Conservation (phyloP, 2,113 vertebrate genomes). For the Indicator indicator region DNA sequence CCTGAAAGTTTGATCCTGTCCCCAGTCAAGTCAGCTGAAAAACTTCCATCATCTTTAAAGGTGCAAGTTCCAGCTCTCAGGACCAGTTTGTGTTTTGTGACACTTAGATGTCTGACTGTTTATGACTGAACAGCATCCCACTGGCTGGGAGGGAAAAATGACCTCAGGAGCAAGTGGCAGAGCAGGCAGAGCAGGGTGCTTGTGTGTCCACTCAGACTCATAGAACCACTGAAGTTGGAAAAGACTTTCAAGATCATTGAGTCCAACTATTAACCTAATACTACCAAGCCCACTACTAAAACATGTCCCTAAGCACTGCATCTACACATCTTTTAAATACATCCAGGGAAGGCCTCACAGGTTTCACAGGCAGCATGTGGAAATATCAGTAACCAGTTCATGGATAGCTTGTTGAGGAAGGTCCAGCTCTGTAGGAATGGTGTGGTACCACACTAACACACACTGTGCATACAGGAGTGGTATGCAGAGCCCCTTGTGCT, state of each 20-base stretch:
- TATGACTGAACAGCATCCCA: neutral
- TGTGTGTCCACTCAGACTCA: neutral
- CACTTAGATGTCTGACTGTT: neutral
- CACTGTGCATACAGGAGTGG: neutral
- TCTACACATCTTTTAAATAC: neutral
- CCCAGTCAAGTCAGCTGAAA: neutral
- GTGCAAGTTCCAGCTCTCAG: neutral
- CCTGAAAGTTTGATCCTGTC: neutral
- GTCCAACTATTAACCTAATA: no score
- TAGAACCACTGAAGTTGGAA: neutral
- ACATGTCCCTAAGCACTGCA: neutral
- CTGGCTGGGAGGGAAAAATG: neutral
- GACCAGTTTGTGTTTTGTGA: neutral
- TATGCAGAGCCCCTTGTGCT: neutral
- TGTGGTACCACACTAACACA: neutral
- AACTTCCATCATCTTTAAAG: neutral
- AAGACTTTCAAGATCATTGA: no score
- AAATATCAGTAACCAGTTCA: neutral
- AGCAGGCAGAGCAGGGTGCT: neutral
- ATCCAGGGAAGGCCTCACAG: neutral
- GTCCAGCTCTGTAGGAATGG: rapidly evolving
- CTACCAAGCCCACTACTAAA: neutral
- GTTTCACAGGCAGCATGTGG: neutral
- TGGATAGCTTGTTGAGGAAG: neutral
- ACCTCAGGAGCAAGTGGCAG: neutral